These are phyloP conservation scores for Venustoraphidia nigricollis DNA, from an alignment of 2,888 invertebrate genomes.

Conservation along the genomic window DNA sequence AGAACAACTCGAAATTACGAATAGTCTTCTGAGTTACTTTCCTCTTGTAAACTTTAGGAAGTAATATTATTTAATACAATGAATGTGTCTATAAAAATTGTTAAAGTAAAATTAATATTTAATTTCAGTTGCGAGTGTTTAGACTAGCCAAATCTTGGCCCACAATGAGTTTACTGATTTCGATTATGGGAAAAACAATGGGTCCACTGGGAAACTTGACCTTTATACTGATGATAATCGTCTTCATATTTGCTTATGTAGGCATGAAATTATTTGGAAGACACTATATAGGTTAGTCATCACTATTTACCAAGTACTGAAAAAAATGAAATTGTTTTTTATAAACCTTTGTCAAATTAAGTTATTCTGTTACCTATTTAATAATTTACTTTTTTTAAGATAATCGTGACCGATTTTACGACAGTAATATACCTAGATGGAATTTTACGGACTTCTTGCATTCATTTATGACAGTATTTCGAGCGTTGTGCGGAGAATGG, in stretches of 20 bases:
- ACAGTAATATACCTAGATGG: slow-evolving; percentile 83
- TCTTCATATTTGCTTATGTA: slow-evolving; percentile 99
- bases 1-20: no score
- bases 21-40: no score
- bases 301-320: no score
- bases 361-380: background rate
- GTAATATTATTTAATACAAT: no score
- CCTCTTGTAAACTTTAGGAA: no score
- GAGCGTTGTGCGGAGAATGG: slow-evolving; percentile 98
- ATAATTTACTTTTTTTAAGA: slow-evolving; percentile 34
- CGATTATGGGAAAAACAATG: slow-evolving; percentile 96
- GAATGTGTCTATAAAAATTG: background rate
- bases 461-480: slow-evolving; percentile 98
- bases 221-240: slow-evolving; percentile 95
- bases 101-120: background rate
- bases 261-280: slow-evolving; percentile 98
- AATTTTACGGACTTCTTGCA: slow-evolving; percentile 98
- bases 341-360: slow-evolving; percentile 1
- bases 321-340: background rate
- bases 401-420: slow-evolving; percentile 71
- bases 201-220: slow-evolving; percentile 97
- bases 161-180: slow-evolving; percentile 92
- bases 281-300: slow-evolving; percentile 69
- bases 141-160: slow-evolving; percentile 99
- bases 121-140: slow-evolving; percentile 86